Conservation (phyloP, 2,888 invertebrate genomes). For the Dicycla oo region DNA sequence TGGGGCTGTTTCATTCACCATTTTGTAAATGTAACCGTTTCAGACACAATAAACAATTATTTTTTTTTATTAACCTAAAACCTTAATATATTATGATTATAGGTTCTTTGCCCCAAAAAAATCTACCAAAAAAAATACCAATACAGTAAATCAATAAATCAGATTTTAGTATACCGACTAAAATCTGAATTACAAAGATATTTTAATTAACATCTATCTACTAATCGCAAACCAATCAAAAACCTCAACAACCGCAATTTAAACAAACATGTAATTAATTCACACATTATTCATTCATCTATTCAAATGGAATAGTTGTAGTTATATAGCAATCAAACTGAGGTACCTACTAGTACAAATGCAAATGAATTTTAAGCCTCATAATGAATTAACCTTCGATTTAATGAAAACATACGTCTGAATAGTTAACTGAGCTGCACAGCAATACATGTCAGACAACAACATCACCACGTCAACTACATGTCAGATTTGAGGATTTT, state of each 20-base stretch:
- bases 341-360: conserved; percentile 22
- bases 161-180: too few species aligned
- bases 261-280: conserved; percentile 47
- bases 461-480: not conserved
- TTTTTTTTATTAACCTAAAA: too few species aligned
- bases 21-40: too few species aligned
- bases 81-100: too few species aligned
- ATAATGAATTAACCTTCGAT: conserved; percentile 43
- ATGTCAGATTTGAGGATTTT: not conserved
- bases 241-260: conserved; percentile 36
- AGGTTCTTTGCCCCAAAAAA: too few species aligned
- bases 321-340: conserved; percentile 31
- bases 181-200: not conserved
- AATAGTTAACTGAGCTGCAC: conserved; percentile 12
- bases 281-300: conserved; percentile 50
- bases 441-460: too few species aligned
- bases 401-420: conserved; percentile 32
- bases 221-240: conserved; percentile 29
- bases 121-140: too few species aligned
- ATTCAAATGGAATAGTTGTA: conserved; percentile 47
- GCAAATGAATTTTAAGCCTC: conserved; percentile 56
- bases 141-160: too few species aligned
- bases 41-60: too few species aligned
- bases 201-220: conserved; percentile 4
- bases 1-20: too few species aligned